These are phyloP conservation scores for Brachypodius melanocephalos DNA, from an alignment of 2,113 vertebrate genomes.

Conservation along the genomic window DNA sequence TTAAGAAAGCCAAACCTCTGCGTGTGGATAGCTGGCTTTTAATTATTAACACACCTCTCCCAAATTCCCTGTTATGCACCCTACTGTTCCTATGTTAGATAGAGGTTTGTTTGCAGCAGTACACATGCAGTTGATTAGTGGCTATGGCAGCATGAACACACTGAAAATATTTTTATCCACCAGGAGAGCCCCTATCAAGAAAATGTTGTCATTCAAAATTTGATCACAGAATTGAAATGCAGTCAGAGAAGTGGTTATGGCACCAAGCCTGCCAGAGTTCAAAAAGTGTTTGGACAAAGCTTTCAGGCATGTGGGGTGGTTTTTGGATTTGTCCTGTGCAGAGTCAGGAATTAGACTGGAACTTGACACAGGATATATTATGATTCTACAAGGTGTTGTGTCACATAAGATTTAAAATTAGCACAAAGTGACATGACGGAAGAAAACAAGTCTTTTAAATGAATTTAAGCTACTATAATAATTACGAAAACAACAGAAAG, in stretches of 20 bases:
- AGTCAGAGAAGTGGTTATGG: background rate
- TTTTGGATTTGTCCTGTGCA: background rate
- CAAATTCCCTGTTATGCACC: background rate
- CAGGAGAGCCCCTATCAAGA: background rate
- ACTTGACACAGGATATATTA: background rate
- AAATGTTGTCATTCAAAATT: background rate
- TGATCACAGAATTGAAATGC: background rate
- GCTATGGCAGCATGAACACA: background rate
- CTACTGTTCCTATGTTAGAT: background rate
- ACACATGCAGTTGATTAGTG: background rate
- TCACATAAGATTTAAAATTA: background rate
- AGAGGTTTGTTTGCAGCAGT: background rate
- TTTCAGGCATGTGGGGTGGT: accelerated
- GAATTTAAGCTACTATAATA: background rate
- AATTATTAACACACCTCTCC: background rate
- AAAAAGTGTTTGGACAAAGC: background rate
- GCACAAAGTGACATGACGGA: background rate
- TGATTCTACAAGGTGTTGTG: background rate
- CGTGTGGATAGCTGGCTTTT: background rate
- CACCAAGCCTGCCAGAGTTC: background rate
- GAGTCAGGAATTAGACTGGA: background rate
- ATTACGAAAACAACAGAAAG: background rate
- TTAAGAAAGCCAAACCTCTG: background rate
- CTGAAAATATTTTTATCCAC: background rate
- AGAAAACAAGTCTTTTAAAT: background rate